phyloP scores from a whole-genome alignment of 2,797 vertebrate genomes.

The Argentina silus region DNA sequence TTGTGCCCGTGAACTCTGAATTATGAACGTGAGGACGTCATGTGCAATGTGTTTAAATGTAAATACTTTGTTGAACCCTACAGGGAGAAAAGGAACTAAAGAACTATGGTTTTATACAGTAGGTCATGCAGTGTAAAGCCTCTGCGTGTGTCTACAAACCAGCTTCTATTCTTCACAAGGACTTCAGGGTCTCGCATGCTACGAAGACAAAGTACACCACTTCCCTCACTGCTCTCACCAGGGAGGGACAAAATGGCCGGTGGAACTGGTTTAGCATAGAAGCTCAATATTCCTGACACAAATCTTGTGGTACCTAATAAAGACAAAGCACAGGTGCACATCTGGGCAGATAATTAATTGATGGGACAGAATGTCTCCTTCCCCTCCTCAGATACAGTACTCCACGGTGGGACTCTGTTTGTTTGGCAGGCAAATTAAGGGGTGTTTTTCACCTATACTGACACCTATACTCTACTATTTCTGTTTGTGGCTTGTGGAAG shows the following conservation, averaged over 20 bases:
- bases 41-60: no score
- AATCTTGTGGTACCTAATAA: slow-evolving; percentile 57
- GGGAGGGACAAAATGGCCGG: slow-evolving; percentile 43
- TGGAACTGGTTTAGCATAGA: slow-evolving; percentile 30
- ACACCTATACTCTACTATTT: not conserved
- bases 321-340: slow-evolving; percentile 53
- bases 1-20: slow-evolving; percentile 11
- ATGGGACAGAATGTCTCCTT: slow-evolving; percentile 42
- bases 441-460: not conserved
- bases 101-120: not conserved
- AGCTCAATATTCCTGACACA: slow-evolving; percentile 52
- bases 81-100: no score
- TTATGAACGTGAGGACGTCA: not conserved
- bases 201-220: slow-evolving; percentile 41
- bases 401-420: slow-evolving; percentile 32
- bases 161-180: slow-evolving; percentile 9
- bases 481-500: not conserved
- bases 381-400: slow-evolving; percentile 30
- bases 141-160: slow-evolving; percentile 2
- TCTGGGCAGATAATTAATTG: slow-evolving; percentile 43
- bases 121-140: no score
- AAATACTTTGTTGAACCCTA: no score
- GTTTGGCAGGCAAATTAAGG: slow-evolving; percentile 10
- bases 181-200: slow-evolving; percentile 23
- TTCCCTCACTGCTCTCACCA: slow-evolving; percentile 39